Percentiles rank a stretch among this genome's conserved stretches.
phyloP scores from a whole-genome alignment of 2,888 invertebrate genomes.

The Phasia obesa region DNA sequence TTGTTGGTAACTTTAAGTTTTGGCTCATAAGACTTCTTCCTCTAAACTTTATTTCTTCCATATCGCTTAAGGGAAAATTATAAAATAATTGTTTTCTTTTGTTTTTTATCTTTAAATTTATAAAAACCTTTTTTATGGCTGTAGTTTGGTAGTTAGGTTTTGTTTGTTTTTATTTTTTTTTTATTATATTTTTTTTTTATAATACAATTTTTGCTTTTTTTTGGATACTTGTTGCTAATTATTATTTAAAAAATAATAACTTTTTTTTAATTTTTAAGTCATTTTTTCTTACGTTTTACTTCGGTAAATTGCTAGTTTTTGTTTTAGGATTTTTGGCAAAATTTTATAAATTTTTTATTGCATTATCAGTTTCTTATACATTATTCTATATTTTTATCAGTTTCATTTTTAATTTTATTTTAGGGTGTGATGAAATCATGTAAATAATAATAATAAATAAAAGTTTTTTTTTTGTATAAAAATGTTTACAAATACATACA shows the following conservation, averaged over 20 bases:
- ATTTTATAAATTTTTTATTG: conserved; percentile 30
- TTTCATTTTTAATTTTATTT: conserved; percentile 40
- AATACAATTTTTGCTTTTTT: conserved; percentile 3
- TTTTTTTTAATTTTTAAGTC: conserved; percentile 11
- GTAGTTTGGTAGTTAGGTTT: conserved; percentile 58
- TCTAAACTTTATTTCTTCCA: neutral
- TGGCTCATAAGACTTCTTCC: conserved; percentile 7
- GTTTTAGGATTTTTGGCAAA: conserved; percentile 40
- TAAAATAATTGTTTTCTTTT: conserved; percentile 11
- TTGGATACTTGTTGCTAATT: conserved; percentile 43
- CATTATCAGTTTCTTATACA: conserved; percentile 18
- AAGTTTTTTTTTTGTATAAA: conserved; percentile 10
- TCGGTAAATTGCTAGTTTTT: conserved; percentile 29
- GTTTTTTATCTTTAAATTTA: conserved; percentile 2
- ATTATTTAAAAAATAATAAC: conserved; percentile 9
- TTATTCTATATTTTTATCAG: conserved; percentile 2
- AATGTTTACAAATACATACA: conserved; percentile 5
- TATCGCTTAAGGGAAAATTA: neutral
- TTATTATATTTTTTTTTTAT: neutral
- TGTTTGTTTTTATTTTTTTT: conserved; percentile 19
- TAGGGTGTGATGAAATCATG: conserved; percentile 67
- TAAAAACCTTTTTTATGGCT: conserved; percentile 25
- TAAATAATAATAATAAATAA: conserved; percentile 17
- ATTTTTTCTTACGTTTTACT: conserved; percentile 3
- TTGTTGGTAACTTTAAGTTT: conserved; percentile 57